Percentiles rank a stretch among this genome's conserved stretches.
Conservation (phyloP, 2,797 vertebrate genomes). For the Cyclopterus lumpus region DNA sequence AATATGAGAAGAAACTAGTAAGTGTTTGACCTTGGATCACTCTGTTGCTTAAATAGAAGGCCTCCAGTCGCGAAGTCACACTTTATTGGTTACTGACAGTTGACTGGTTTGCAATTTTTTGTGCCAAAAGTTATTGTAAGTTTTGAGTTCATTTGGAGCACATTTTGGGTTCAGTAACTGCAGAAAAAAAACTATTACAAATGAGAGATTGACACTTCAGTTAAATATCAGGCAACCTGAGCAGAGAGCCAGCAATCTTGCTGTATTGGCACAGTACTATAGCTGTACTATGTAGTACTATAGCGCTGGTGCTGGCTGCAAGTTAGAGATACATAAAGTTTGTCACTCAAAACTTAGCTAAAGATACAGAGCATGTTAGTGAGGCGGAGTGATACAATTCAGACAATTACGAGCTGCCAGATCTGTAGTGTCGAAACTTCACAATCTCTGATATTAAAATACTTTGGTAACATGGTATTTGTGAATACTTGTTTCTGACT, state of each 20-base stretch:
- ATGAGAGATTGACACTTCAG: slow-evolving; percentile 11
- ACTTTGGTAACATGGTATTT: no score
- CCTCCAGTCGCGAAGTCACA: not conserved
- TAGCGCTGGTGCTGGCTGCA: not conserved
- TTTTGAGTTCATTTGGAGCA: not conserved
- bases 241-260: slow-evolving; percentile 1
- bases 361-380: not conserved
- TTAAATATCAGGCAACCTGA: slow-evolving; percentile 27
- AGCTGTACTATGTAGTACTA: no score
- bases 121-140: slow-evolving; percentile 4
- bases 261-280: not conserved
- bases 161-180: slow-evolving; percentile 15
- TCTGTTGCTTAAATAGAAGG: slow-evolving; percentile 1
- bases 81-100: slow-evolving; percentile 7
- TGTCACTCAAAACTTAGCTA: not conserved
- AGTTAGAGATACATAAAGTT: slow-evolving; percentile 1
- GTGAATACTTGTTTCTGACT: no score
- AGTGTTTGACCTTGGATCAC: not conserved
- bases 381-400: not conserved
- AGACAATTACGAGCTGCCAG: no score
- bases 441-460: no score
- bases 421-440: no score
- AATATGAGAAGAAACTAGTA: not conserved
- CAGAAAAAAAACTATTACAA: not conserved
- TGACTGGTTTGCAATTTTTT: slow-evolving; percentile 12